Base-by-base conservation (phyloP, 2,113 vertebrate genomes). In the Castor canadensis region DNA sequence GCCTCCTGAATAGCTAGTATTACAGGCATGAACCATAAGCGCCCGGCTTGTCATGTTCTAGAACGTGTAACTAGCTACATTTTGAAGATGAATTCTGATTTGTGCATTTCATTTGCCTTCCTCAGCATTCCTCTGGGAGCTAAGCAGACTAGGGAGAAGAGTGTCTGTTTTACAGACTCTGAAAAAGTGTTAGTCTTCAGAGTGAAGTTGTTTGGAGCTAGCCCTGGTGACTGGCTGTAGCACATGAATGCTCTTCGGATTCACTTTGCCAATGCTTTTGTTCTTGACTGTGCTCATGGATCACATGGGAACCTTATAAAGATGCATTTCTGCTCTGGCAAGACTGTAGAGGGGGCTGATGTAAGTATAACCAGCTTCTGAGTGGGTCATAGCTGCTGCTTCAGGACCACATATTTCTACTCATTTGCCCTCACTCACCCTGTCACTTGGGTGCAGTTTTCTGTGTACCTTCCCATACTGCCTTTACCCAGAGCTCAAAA, bases 401-500 rank as follows among this genome's bases (percentile, higher is more conserved):
- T 12, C 15, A 7, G 20, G 38, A 13, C 11, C 2, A 17, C 7
- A 7, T 24, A 1, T 30, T 81, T 54, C 10, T 1, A 6, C 7
- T 40, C 30, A 0, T 47, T 5, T 17, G 2, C 15, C 28, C 12
- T 73, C 9, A 19, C 12, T 73, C 9, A 19, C 38, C n/a, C n/a
- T 45, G 22, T 4, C 43, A 47, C 4, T 0, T 1, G 12, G 38
- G 0, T n/a, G 3, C 10, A 8, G 47, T 4, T 1, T 47, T 49
- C 45, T 20, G 17, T 3, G 13, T 1, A 32, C n/a, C 40, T 28
- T 64, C 40, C 13, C 1, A 3, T 26, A 6, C 32, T 28, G 17
- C 43, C 22, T 32, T 28, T 0, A 9, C 11, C 8, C 8, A 19
- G 20, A 60, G 58, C 17, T 30, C 73, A 40, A 30, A 24, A 45